Percentiles rank a stretch among this genome's conserved stretches.
phyloP scores from a whole-genome alignment of 2,888 invertebrate genomes.

The Ichneumoninae sp. region DNA sequence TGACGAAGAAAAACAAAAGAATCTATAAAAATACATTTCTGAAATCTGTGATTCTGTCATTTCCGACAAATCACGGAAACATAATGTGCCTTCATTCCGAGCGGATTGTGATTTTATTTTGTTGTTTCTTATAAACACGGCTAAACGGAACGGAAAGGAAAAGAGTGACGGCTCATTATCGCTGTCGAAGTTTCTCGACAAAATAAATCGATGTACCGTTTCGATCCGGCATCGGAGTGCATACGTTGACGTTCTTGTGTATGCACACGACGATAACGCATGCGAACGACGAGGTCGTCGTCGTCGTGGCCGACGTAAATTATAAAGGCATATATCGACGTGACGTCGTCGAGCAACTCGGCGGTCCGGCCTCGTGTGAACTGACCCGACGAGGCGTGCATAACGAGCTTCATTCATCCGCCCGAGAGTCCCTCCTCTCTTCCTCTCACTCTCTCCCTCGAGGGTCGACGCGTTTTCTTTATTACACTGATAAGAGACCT shows the following conservation, averaged over 20 bases:
- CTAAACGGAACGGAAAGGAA: conserved; percentile 6
- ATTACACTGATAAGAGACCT: conserved; percentile 46
- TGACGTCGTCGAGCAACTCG: conserved; percentile 41
- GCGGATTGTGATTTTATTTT: not conserved
- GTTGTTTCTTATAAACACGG: conserved; percentile 30
- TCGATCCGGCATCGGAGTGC: conserved; percentile 12
- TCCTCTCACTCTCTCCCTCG: not conserved
- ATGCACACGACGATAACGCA: conserved; percentile 48
- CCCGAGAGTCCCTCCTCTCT: conserved; percentile 44
- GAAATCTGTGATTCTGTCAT: conserved; percentile 33
- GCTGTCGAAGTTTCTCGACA: conserved; percentile 33
- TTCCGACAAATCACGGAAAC: conserved; percentile 45
- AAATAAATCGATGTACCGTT: conserved; percentile 8
- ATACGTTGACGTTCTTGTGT: conserved; percentile 1
- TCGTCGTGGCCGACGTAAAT: conserved; percentile 26
- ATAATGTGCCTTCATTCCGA: conserved; percentile 22
- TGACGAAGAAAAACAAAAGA: not conserved
- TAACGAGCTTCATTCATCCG: conserved; percentile 68
- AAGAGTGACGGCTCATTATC: conserved; percentile 25
- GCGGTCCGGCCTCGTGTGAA: conserved; percentile 58
- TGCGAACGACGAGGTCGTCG: conserved; percentile 20
- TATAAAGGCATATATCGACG: conserved; percentile 24
- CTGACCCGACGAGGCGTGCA: conserved; percentile 58
- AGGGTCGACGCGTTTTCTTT: conserved; percentile 64
- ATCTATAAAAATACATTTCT: not conserved